Evolutionary conservation across 2,888 invertebrate genomes (phyloP), one percentile per base, ranked within the genome.

Genomic region (Cetonia aurata): DNA sequence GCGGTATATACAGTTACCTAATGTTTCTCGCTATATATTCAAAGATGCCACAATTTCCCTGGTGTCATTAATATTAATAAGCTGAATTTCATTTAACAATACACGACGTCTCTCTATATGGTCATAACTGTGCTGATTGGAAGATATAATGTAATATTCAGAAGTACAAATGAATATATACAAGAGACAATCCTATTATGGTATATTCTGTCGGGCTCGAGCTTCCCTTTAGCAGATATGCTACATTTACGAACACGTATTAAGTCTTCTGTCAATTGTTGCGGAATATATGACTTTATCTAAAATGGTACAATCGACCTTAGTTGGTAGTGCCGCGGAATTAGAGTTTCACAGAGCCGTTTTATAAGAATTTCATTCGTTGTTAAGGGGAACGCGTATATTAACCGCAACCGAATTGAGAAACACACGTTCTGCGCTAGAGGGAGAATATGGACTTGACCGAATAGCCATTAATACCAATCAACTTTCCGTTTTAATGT

Each of bases 231-330:
- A 65, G 50, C 37, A 65, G 62, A 65, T 65, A 50, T 65, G 50
- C 62, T 65, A 65, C 62, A 65, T 65, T 65, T 65, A 50, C 50
- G 41, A 65, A 65, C 62, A 65, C 62, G 50, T 65, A 65, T 65
- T 65, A 65, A 65, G 62, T 65, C 62, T 50, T 65, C 62, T 65
- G 62, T 65, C 62, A 65, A 65, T 65, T 65, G 62, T 50, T 50
- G 33, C 62, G 15, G 37, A 50, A 65, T 65, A 65, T 65, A 65
- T 65, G 62, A 65, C 62, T 65, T 65, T 65, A 65, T 65, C 62
- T 52, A 65, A 65, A 65, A 65, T 65, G 62, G 62, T 65, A 65
- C 50, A 13, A 19, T 65, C 50, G 17, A 17, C 62, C 50, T 10
- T 65, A 65, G 37, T 65, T 65, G 62, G 62, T 46, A 52, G 50